Percentiles rank a stretch among this genome's conserved stretches.
Evolutionary conservation across 2,113 vertebrate species (phyloP).

Genomic region (Brachypteracias leptosomus): DNA sequence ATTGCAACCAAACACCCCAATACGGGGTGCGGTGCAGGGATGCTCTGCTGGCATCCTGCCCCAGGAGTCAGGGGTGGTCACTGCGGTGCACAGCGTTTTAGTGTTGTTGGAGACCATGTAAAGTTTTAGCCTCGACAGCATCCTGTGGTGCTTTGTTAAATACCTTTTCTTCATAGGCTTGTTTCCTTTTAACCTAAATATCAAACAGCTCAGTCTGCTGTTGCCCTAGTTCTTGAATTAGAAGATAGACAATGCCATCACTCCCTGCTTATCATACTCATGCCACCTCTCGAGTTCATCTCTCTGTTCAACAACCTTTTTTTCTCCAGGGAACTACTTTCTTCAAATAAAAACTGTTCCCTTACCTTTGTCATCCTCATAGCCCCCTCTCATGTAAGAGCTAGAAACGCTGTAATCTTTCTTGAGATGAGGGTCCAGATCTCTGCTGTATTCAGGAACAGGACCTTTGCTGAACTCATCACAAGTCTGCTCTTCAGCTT

Average conservation of each 20-base stretch:
- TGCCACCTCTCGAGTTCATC: neutral
- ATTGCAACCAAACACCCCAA: too few species aligned
- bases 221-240: neutral
- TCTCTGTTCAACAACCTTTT: neutral
- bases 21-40: too few species aligned
- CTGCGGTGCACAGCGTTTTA: neutral
- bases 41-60: neutral
- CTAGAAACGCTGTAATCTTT: neutral
- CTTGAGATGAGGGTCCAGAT: neutral
- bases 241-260: neutral
- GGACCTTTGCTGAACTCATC: neutral
- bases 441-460: neutral
- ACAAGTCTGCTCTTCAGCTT: neutral
- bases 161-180: neutral
- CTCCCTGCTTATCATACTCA: neutral
- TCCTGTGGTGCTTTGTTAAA: neutral
- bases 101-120: neutral
- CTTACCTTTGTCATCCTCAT: neutral
- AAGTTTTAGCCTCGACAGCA: neutral
- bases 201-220: neutral
- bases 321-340: neutral
- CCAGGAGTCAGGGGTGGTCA: fast-evolving
- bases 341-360: neutral
- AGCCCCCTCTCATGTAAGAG: neutral
- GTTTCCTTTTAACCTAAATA: neutral